Base-by-base conservation (phyloP, 2,797 vertebrate genomes). In the Coluber constrictor region DNA sequence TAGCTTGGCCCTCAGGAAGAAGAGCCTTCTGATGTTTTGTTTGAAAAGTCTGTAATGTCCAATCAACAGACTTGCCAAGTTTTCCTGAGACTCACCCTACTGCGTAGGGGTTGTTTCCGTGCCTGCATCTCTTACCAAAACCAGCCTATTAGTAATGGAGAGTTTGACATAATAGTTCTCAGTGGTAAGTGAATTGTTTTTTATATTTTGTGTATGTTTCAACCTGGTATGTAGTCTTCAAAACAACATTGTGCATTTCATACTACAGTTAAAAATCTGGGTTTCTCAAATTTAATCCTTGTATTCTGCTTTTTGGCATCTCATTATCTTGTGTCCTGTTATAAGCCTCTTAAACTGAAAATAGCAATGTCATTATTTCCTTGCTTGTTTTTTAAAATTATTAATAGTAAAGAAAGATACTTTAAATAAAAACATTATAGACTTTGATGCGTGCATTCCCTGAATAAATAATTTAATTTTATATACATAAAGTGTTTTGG, bases 81-180 rank as follows among this genome's bases (percentile, higher is more conserved):
- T 95, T 98, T 99, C 92, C 96, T 99, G 96, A 98, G 97, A 91
- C 98, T 99, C 95, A 99, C 98, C 89, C 96, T 99, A 94, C 98
- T 97, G 96, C 98, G 97, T 93, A 98, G 98, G 6, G 99, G 99
- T 11, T 99, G 99, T 97, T 99, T 99, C 97, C 98, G 98, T 92
- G 98, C 98, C 92, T 98, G 98, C 94, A 99, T 99, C 96, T 98
- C 98, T 94, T 99, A 99, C 97, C 98, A 98, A 96, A 98, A 98
- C 95, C 99, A 99, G 97, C 98, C 98, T 27, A 99, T 99, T 96
- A 99, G 98, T 97, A 99, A 99, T 79, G 99, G 99, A 83, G 98
- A 99, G 96, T 99, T 99, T 97, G 99, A 99, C 97, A 98, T 99
- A 97, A 99, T 99, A 97, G 99, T 99, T 97, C 97, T 99, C 96